A percentile compares a stretch with the other conserved stretches of the same genome.
Conservation (phyloP, 2,113 vertebrate species). For the Parus major region DNA sequence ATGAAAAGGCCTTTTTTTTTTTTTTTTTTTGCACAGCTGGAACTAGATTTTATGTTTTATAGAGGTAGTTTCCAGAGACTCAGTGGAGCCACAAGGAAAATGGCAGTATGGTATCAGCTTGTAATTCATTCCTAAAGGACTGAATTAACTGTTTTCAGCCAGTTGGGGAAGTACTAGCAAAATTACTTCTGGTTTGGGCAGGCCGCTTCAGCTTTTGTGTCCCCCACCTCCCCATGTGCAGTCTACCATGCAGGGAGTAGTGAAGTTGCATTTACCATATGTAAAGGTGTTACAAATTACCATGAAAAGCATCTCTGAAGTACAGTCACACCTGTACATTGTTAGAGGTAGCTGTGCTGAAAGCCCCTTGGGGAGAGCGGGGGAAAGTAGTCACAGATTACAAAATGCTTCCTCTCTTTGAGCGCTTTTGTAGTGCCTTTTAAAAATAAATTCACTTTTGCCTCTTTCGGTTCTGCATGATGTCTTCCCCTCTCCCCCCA, state of each 20-base stretch:
- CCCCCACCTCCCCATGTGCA: accelerated
- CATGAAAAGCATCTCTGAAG: not conserved
- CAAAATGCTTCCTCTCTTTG: not conserved
- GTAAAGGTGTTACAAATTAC: not conserved
- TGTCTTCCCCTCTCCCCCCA: not conserved
- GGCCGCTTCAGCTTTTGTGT: not conserved
- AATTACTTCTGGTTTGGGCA: not conserved
- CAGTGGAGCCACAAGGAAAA: not conserved
- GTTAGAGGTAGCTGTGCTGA: not conserved
- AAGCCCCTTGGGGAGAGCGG: not conserved
- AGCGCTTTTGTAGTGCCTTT: not conserved
- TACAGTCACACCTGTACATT: not conserved
- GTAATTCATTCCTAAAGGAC: not conserved
- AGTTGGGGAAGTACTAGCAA: not conserved
- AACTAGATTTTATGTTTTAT: not conserved
- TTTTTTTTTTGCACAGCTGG: not conserved
- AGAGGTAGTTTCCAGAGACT: not conserved
- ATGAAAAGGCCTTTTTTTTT: not conserved
- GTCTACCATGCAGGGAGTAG: not conserved
- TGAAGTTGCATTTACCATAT: accelerated
- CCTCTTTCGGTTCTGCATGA: not conserved
- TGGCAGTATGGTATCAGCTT: not conserved
- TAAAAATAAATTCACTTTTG: not conserved
- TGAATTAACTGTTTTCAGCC: not conserved
- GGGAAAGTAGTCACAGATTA: not conserved